Conservation (phyloP, 2,888 invertebrate genomes). For the Eledona agricola region DNA sequence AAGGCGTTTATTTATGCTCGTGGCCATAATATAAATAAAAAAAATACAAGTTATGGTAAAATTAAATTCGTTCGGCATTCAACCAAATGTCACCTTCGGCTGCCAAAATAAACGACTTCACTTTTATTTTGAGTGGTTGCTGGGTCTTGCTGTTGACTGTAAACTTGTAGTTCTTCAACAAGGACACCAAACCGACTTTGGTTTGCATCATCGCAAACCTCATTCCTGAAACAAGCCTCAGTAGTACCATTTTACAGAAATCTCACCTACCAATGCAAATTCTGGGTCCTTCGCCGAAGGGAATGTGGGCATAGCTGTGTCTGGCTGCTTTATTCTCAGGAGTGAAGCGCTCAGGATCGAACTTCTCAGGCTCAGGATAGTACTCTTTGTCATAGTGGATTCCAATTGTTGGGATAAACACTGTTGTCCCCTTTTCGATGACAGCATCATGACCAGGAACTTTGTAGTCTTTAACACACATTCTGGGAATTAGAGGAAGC, state of each 20-base stretch:
- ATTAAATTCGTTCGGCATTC: too few species aligned
- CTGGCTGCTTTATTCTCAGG: conserved; percentile 14
- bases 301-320: conserved; percentile 18
- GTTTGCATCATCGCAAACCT: conserved; percentile 54
- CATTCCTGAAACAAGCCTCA: conserved; percentile 43
- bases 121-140: conserved; percentile 12
- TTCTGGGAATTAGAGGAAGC: conserved; percentile 7
- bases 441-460: conserved; percentile 10
- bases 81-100: conserved; percentile 17
- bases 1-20: too few species aligned
- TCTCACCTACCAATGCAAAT: conserved; percentile 27
- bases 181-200: conserved; percentile 48
- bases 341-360: conserved; percentile 35
- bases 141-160: conserved; percentile 10
- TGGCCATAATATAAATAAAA: too few species aligned
- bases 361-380: conserved; percentile 24
- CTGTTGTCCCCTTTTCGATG: conserved; percentile 12
- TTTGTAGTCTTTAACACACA: conserved; percentile 22
- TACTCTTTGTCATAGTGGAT: conserved; percentile 22
- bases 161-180: conserved; percentile 48
- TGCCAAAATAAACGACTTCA: conserved; percentile 3
- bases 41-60: too few species aligned
- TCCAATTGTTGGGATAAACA: conserved; percentile 13
- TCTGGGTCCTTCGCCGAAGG: conserved; percentile 35
- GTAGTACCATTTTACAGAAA: neutral